phyloP scores from a whole-genome alignment of 2,113 vertebrate genomes.

The Agapornis roseicollis region DNA sequence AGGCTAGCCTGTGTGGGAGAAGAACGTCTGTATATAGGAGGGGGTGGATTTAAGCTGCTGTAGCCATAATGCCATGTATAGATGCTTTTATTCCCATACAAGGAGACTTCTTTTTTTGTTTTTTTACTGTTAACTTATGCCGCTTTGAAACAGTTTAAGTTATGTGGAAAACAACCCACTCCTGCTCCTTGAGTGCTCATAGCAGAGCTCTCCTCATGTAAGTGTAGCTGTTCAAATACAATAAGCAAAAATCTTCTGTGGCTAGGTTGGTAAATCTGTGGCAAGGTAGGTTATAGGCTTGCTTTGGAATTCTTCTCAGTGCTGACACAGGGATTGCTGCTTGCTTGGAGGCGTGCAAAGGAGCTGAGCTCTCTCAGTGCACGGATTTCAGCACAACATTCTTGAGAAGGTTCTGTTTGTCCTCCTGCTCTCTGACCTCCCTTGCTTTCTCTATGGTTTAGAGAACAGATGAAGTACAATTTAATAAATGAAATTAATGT shows the following conservation, averaged over 20 bases:
- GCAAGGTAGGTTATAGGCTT: neutral
- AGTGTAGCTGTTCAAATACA: neutral
- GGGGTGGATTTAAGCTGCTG: slow-evolving; percentile 7
- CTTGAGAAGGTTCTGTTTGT: neutral
- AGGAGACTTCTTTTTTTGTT: neutral
- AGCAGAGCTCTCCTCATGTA: neutral
- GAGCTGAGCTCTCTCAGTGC: neutral
- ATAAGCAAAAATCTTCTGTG: neutral
- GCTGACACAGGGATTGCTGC: neutral
- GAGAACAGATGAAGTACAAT: neutral
- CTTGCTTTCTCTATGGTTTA: neutral
- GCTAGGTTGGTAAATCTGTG: neutral
- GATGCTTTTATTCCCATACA: neutral
- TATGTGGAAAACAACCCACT: slow-evolving; percentile 7
- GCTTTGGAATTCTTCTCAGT: neutral
- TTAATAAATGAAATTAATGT: neutral
- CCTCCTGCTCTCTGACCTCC: neutral
- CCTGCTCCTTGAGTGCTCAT: neutral
- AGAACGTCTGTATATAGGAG: neutral
- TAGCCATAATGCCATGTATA: neutral
- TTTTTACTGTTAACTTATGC: neutral
- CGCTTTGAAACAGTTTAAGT: neutral
- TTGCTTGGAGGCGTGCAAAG: neutral
- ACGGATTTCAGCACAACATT: neutral
- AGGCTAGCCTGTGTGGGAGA: neutral